A percentile compares a stretch with the other conserved stretches of the same genome.
These are phyloP conservation scores for Oligia fasciuncula DNA, from an alignment of 2,888 invertebrate species.

Conservation along the genomic window DNA sequence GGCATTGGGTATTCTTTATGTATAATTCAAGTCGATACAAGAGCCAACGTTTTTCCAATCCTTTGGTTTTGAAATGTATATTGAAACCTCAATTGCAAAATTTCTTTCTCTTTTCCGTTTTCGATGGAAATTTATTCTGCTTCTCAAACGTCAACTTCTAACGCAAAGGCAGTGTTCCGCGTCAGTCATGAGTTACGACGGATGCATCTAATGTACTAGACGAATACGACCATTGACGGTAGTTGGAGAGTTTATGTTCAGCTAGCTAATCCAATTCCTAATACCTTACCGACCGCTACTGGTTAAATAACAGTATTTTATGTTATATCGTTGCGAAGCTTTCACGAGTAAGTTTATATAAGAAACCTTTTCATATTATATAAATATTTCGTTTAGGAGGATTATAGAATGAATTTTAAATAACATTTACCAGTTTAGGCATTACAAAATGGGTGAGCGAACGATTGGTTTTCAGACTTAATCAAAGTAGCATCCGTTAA, in stretches of 20 bases:
- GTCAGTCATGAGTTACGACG: background rate
- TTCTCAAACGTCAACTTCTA: background rate
- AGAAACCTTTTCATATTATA: constrained; percentile 1
- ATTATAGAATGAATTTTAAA: constrained; percentile 11
- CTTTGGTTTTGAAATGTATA: background rate
- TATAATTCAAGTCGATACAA: too few species aligned
- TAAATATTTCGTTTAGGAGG: background rate
- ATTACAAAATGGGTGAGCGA: background rate
- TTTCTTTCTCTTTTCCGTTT: background rate
- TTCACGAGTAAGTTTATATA: background rate
- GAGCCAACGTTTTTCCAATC: background rate
- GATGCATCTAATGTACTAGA: background rate
- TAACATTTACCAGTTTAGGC: background rate
- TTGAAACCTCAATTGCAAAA: background rate
- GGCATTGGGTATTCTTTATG: background rate
- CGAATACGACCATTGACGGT: background rate
- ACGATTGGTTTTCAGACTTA: background rate
- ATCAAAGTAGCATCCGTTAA: background rate
- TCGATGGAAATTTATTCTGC: background rate
- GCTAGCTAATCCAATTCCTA: background rate
- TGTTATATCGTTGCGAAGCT: background rate
- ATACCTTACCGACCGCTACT: background rate
- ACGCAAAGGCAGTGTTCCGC: background rate
- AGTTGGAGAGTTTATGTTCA: background rate
- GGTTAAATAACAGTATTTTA: background rate